Evolutionary conservation across 2,113 vertebrate genomes (phyloP), one percentile per base, ranked within the genome.

Genomic region (Chelonoidis abingdonii): DNA sequence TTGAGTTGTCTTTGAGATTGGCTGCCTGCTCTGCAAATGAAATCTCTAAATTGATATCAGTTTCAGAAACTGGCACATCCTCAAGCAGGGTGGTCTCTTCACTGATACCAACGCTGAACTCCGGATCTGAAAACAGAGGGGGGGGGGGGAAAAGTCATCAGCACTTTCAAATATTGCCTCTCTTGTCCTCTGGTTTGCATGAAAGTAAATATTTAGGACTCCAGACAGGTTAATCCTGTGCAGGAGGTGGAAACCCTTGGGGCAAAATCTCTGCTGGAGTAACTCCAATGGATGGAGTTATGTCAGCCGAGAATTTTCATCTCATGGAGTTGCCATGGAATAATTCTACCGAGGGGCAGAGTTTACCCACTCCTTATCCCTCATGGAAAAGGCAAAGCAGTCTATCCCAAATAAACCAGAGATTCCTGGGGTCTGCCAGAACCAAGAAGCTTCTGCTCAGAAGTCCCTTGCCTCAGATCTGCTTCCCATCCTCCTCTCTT

Each of bases 1-100:
- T 98, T 92, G 97, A 92, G 89, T 83, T 97, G 14, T 99, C 99
- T 97, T 98, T 98, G 95, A 99, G 98, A 96, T 95, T 98, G 95
- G 99, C 97, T 5, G 99, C 99, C 97, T 99, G 99, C 89, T 99
- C 99, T 9, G 99, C 98, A 98, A 99, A 99, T 0, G 99, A 98
- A 93, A 99, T 99, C 87, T 99, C 99, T 84, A 99, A 97, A 93
- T 99, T 99, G 91, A 99, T 98, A 80, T 99, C 99, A 0, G 99
- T 99, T 97, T 99, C 99, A 0, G 86, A 93, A 88, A 98, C 79
- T 0, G 86, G 92, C 24, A 81, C 2, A 13, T 98, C 97, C 65
- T 98, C 97, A 27, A 87, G 78, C 0, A 8, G 17, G 24, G 25
- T 96, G 62, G 93, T 95, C 93, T 94, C 92, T 78, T 94, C 96